Base-by-base conservation (phyloP, 2,888 invertebrate species). In the Tetheella fluctuosa region DNA sequence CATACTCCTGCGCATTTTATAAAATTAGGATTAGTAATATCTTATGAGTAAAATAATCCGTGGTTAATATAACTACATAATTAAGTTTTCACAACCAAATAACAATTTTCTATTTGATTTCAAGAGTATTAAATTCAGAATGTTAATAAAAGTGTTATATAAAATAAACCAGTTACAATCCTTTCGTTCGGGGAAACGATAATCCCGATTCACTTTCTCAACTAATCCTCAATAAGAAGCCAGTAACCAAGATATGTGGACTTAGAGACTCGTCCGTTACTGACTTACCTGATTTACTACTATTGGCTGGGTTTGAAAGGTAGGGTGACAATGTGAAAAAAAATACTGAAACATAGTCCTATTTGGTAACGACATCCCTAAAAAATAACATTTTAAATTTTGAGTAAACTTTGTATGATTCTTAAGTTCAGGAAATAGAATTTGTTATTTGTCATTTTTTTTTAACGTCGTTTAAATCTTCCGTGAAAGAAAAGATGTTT, bases 211-310 rank as follows among this genome's bases (percentile, higher is more conserved):
- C 55, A 37, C 55, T 55, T 55, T 55, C 48, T 20, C 34, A 55
- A 23, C 55, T 55, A 37, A 55, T 55, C 34, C 55, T 15, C 34
- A 13, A 2, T 17, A 34, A 34, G 20, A 55, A 20, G 55, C 54
- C 54, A 34, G 55, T 55, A 34, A 23, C 55, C 6, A 34, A 55
- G 55, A 55, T 55, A 23, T 30, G 55, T 55, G 34, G 55, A 34
- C 37, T 30, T 25, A 20, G 13, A 34, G 30, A 34, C 12, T 20
- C 54, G 54, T 55, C 55, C 12, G 34, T 54, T 54, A 54, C 30
- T 13, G 20, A 23, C 25, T 17, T n/a, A n/a, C 2, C 34, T 23
- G 13, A 55, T 55, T 55, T 55, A 54, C 12, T 12, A 30, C 54
- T 54, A 54, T 54, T 8, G 30, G 8, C 12, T 28, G 30, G 30